phyloP scores from a whole-genome alignment of 2,113 vertebrate species.

The Ramphastos sulfuratus region DNA sequence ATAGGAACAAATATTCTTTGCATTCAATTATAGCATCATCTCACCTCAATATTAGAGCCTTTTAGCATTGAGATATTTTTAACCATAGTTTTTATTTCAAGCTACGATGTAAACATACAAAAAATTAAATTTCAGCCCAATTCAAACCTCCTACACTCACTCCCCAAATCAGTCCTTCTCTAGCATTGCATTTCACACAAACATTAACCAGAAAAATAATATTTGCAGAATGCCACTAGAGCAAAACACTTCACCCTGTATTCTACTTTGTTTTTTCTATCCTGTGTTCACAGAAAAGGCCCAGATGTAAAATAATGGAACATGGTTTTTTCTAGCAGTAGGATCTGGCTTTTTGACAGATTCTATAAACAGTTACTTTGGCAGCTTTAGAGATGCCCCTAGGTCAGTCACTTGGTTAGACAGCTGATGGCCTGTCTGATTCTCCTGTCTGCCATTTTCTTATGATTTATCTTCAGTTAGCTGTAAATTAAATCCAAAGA shows the following conservation, averaged over 20 bases:
- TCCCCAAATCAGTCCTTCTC: background rate
- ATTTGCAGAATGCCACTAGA: background rate
- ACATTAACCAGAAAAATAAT: background rate
- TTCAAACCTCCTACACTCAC: background rate
- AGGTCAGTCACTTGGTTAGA: slow-evolving; percentile 35
- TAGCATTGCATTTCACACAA: background rate
- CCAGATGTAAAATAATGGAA: slow-evolving; percentile 21
- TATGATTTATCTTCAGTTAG: background rate
- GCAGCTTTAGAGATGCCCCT: slow-evolving; percentile 40
- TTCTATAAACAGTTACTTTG: slow-evolving; percentile 39
- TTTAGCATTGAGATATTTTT: background rate
- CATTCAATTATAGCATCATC: background rate
- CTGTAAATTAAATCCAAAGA: slow-evolving; percentile 29
- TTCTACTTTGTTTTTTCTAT: background rate
- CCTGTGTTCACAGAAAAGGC: background rate
- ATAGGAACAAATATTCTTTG: background rate
- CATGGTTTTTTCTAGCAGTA: slow-evolving; percentile 4
- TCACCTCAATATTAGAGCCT: fast-evolving
- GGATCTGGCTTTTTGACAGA: slow-evolving; percentile 40
- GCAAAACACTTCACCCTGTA: background rate
- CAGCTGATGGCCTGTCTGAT: slow-evolving; percentile 1
- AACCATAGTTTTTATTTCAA: background rate
- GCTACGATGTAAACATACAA: background rate
- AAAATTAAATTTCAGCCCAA: background rate
- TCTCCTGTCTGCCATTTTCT: slow-evolving; percentile 19